Evolutionary conservation across 2,888 invertebrate species (phyloP), one percentile per base, ranked within the genome.

Genomic region (Palloptera scutellata): DNA sequence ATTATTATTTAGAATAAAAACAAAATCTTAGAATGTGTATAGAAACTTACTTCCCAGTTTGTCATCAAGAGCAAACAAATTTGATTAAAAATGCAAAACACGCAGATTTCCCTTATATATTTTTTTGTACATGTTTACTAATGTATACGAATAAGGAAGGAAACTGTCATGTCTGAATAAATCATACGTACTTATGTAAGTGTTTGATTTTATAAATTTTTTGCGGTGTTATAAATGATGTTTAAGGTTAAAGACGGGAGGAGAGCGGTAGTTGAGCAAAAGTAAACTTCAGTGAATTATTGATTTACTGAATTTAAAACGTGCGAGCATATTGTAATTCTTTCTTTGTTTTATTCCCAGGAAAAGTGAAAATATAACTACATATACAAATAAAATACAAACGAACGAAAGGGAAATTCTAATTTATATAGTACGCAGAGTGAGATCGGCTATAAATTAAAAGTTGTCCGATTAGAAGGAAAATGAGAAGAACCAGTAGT

Each of bases 21-120:
- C 61, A 61, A 67, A 15, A 70, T 65, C 68, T 70, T 66, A 54
- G 61, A 41, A 67, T 57, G 54, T 42, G 1, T 69, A 70, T 69
- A 70, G 64, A 59, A 63, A 66, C 45, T 64, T 66, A 72, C 76
- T 78, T 78, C 77, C 78, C 76, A 73, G 73, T 78, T 79, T 71
- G 75, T 76, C 73, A 76, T 73, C 70, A 30, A 30, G 30, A 30
- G 30, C 30, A 6, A 30, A 30, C 30, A 6, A 30, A 30, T 30
- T 64, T 68, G 54, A 68, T 19, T 19, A 15, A 15, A 17, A n/a
- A 77, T 76, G 73, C 66, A 68, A 54, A 40, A 40, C 64, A 65
- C 53, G 70, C 69, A 70, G 17, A 40, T 30, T 30, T 30, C 30
- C 30, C 30, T 30, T 30, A 30, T 30, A 30, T 30, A n/a, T 30